These are phyloP conservation scores for Archips xylosteana DNA, from an alignment of 2,888 invertebrate species.

Conservation along the genomic window DNA sequence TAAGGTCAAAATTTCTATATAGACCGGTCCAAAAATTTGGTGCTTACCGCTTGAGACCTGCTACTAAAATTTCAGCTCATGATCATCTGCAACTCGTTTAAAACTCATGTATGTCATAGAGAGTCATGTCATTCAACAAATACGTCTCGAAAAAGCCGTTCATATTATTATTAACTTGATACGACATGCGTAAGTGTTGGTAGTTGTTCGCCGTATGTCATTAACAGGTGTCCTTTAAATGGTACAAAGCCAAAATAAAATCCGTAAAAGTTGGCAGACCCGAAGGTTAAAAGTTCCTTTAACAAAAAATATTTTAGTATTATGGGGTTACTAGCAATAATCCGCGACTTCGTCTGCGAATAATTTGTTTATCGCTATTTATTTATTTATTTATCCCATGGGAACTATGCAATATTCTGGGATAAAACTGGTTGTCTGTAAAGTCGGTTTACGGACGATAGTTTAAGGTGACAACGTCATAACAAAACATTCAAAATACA, in stretches of 20 bases:
- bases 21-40: too few species aligned
- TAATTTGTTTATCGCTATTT: too few species aligned
- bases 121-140: conserved; percentile 13
- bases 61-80: conserved; percentile 22
- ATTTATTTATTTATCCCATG: too few species aligned
- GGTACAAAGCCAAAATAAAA: background rate
- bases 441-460: too few species aligned
- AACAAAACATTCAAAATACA: too few species aligned
- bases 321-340: too few species aligned
- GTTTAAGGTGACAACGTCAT: too few species aligned
- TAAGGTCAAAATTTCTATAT: too few species aligned
- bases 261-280: background rate
- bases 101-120: conserved; percentile 17
- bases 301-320: too few species aligned
- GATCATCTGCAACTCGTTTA: conserved; percentile 23
- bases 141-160: conserved; percentile 3
- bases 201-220: conserved; percentile 5
- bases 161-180: conserved; percentile 1
- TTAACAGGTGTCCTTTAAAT: conserved; percentile 5
- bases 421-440: too few species aligned
- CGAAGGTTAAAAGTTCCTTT: background rate
- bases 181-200: background rate
- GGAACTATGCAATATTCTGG: too few species aligned
- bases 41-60: background rate
- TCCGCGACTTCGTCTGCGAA: too few species aligned